Evolutionary conservation across 2,113 vertebrate species (phyloP).

Genomic region (Leptodactylus fuscus): DNA sequence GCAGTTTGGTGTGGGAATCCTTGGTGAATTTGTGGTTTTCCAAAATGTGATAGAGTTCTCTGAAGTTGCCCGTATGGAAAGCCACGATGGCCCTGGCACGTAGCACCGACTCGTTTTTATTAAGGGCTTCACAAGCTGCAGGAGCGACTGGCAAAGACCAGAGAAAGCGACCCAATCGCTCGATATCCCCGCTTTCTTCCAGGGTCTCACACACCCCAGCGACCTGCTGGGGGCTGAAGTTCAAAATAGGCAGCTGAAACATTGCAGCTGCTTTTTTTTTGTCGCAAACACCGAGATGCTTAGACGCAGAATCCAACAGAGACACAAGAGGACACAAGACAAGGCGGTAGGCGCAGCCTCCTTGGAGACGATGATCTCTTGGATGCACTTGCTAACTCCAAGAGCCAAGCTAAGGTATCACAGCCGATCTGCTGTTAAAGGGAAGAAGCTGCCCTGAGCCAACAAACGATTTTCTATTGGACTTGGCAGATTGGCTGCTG

Average conservation of each 20-base stretch:
- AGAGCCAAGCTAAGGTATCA: constrained; percentile 75
- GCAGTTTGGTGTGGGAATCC: constrained; percentile 96
- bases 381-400: constrained; percentile 72
- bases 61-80: constrained; percentile 96
- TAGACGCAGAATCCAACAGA: constrained; percentile 60
- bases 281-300: constrained; percentile 13
- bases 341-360: constrained; percentile 63
- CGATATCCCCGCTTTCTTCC: constrained; percentile 98
- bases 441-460: constrained; percentile 75
- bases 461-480: constrained; percentile 82
- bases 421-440: constrained; percentile 77
- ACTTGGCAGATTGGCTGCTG: constrained; percentile 87
- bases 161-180: constrained; percentile 96
- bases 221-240: constrained; percentile 99
- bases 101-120: constrained; percentile 97
- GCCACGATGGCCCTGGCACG: constrained; percentile 95
- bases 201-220: constrained; percentile 99
- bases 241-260: constrained; percentile 98
- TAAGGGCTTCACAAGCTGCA: constrained; percentile 96
- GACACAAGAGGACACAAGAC: not conserved
- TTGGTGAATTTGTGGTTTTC: constrained; percentile 99
- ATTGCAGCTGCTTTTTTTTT: constrained; percentile 81
- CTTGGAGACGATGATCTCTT: constrained; percentile 70
- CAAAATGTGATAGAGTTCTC: constrained; percentile 97
- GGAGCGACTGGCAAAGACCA: constrained; percentile 98